Evolutionary conservation across 2,113 vertebrate species (phyloP).

Genomic region (Cardinalis cardinalis): DNA sequence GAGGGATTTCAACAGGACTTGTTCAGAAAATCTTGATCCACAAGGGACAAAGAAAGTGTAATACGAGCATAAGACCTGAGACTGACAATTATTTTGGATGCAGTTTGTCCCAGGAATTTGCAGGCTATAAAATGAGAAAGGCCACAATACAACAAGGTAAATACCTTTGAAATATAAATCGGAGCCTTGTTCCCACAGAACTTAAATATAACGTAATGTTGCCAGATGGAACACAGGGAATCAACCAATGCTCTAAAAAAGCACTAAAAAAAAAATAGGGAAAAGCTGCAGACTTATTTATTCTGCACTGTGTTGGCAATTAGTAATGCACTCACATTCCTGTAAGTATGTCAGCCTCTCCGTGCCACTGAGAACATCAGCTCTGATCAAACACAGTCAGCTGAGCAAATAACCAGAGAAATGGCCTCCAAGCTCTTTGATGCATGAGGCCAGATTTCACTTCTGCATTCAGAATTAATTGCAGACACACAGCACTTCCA

Average conservation of each 20-base stretch:
- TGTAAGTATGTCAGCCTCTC: neutral
- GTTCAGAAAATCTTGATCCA: neutral
- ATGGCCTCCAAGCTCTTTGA: neutral
- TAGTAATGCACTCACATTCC: neutral
- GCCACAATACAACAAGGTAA: neutral
- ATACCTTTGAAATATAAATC: neutral
- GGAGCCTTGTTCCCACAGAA: neutral
- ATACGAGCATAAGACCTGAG: neutral
- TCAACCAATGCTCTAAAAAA: neutral
- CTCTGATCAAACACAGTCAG: constrained; percentile 38
- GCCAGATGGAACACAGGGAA: neutral
- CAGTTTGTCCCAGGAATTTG: neutral
- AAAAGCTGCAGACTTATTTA: neutral
- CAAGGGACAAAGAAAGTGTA: neutral
- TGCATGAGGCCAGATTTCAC: constrained; percentile 10
- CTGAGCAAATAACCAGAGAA: constrained; percentile 51
- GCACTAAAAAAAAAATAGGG: neutral
- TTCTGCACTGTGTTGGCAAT: neutral
- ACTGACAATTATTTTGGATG: neutral
- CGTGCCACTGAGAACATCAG: neutral
- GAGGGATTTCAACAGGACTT: neutral
- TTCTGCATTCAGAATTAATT: neutral
- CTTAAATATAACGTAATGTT: neutral
- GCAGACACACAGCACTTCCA: constrained; percentile 25
- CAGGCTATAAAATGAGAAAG: neutral